Conservation (phyloP, 2,888 invertebrate species). For the Cephonodes hylas region DNA sequence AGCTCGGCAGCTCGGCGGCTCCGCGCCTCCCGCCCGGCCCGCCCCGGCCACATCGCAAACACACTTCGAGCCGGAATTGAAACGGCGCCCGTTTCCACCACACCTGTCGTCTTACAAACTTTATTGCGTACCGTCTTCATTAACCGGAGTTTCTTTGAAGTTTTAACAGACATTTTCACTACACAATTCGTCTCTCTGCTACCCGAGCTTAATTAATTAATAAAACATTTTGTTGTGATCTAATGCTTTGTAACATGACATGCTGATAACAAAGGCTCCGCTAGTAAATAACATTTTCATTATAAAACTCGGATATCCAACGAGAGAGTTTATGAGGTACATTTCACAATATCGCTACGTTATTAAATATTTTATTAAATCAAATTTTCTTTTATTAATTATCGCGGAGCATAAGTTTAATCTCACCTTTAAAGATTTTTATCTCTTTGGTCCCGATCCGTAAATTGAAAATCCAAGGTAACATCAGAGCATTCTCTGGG, state of each 20-base stretch:
- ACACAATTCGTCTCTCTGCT: constrained; percentile 25
- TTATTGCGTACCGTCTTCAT: constrained; percentile 62
- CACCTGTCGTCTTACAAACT: constrained; percentile 56
- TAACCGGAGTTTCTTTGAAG: constrained; percentile 56
- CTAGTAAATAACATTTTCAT: not conserved
- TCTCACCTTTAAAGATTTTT: not conserved
- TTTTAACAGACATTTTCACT: constrained; percentile 39
- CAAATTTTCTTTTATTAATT: not conserved
- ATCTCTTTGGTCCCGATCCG: not conserved
- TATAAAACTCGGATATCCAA: not conserved
- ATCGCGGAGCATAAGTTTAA: not conserved
- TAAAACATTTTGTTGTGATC: constrained; percentile 7
- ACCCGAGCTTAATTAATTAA: constrained; percentile 16
- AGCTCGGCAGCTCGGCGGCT: not conserved
- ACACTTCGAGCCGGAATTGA: constrained; percentile 29
- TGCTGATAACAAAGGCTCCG: not conserved
- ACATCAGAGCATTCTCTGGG: not conserved
- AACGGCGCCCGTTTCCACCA: constrained; percentile 37
- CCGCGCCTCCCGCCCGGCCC: not conserved
- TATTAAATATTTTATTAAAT: not conserved
- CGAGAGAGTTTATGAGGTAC: not conserved
- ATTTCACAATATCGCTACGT: not conserved
- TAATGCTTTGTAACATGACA: not conserved
- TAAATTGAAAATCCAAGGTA: constrained; percentile 5
- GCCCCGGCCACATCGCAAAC: constrained; percentile 19